These are phyloP conservation scores for Conomelus anceps DNA, from an alignment of 2,888 invertebrate species.

Conservation along the genomic window DNA sequence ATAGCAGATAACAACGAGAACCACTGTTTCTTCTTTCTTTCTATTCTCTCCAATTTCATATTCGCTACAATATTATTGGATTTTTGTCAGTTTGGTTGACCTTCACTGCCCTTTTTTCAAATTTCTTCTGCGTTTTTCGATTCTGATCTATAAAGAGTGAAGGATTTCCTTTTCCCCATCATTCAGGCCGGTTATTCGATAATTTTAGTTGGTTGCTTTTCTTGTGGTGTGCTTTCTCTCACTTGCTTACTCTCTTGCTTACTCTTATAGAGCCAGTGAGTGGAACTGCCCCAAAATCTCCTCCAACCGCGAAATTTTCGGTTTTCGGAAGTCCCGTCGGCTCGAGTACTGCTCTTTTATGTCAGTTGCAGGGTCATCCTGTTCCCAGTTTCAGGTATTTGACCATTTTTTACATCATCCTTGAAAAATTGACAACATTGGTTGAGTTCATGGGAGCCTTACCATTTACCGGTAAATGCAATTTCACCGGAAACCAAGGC, in stretches of 20 bases:
- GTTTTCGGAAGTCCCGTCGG: slow-evolving; percentile 31
- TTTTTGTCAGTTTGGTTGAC: too few species aligned
- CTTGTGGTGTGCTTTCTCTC: too few species aligned
- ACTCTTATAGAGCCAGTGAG: slow-evolving; percentile 47
- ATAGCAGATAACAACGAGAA: too few species aligned
- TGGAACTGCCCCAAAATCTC: slow-evolving; percentile 40
- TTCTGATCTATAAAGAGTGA: too few species aligned
- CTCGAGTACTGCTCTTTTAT: slow-evolving; percentile 40
- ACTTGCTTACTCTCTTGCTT: too few species aligned
- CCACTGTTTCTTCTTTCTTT: too few species aligned
- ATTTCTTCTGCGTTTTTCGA: too few species aligned
- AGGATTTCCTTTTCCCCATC: too few species aligned
- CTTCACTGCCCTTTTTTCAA: too few species aligned
- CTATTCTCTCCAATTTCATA: too few species aligned
- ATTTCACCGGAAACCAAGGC: too few species aligned
- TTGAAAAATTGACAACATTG: not conserved
- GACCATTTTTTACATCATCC: not conserved
- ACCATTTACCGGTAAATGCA: not conserved
- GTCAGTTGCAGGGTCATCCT: slow-evolving; percentile 49
- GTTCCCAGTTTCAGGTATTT: slow-evolving; percentile 46
- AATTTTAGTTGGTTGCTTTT: not conserved
- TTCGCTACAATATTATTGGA: too few species aligned
- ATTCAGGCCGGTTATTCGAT: not conserved
- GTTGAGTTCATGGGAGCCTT: not conserved
- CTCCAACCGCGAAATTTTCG: slow-evolving; percentile 39